Evolutionary conservation across 2,888 invertebrate genomes (phyloP), one percentile per base, ranked within the genome.

Genomic region (Noctua janthina): DNA sequence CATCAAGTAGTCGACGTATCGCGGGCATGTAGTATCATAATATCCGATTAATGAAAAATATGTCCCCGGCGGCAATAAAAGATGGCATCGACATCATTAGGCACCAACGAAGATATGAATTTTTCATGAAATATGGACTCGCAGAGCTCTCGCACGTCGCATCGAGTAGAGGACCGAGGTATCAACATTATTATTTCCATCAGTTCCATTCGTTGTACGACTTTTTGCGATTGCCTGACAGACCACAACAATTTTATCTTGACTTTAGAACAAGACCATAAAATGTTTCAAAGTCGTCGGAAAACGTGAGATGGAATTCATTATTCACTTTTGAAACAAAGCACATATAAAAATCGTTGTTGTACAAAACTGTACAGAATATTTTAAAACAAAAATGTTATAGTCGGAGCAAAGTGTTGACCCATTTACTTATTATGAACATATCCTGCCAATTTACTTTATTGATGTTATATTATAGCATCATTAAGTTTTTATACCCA

Each of bases 381-480:
- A 79, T 74, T 72, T 85, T 74, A n/a, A 82, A 81, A 82, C 76
- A 78, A 86, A 88, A 87, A 92, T 90, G 87, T 87, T 85, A 86
- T 90, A 91, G 89, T 90, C 88, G 81, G 82, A 92, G 91, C 90
- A 92, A 93, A 93, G 91, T 93, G 93, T 93, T 94, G 95, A 95
- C 92, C 94, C 93, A 93, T 95, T 96, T 95, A 94, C 92, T 93
- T 93, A 94, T 94, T 95, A 95, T 87, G 91, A 91, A 92, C 91
- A 93, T 94, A 95, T 95, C 96, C 96, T 95, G 96, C 94, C 96
- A 96, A 96, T 96, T 96, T 95, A 95, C 93, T 95, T 95, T 96
- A 96, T 96, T 94, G 95, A 95, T 93, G 95, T 95, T 94, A 93
- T 94, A 96, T 96, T 95, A 96, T 94, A 93, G 93, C 89, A 92